These are phyloP conservation scores for Entomobrya proxima DNA, from an alignment of 2,888 invertebrate genomes.

Conservation along the genomic window DNA sequence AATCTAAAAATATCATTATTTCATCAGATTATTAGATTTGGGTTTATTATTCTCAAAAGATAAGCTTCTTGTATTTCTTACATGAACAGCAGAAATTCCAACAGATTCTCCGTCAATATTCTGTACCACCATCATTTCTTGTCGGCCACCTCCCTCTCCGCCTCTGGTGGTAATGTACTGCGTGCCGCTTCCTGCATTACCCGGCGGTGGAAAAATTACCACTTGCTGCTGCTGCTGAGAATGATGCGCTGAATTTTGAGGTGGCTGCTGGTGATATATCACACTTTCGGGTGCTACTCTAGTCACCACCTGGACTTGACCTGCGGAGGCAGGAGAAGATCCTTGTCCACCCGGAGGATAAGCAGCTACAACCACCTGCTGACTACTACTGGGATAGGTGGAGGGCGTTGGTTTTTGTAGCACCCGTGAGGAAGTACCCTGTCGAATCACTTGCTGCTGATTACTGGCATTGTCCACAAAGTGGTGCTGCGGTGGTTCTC, in stretches of 20 bases:
- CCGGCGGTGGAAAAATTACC: conserved; percentile 56
- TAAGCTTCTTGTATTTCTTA: background rate
- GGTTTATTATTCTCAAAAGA: too few relatives aligned
- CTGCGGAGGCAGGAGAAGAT: background rate
- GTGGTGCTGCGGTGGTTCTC: too few relatives aligned
- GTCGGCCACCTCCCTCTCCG: conserved; percentile 22
- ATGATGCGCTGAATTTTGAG: too few relatives aligned
- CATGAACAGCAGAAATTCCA: conserved; percentile 32
- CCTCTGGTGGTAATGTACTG: conserved; percentile 40
- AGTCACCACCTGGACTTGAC: conserved; percentile 44
- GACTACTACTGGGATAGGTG: background rate
- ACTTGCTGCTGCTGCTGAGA: conserved; percentile 48
- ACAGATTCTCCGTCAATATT: conserved; percentile 51
- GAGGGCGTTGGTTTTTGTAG: conserved; percentile 2
- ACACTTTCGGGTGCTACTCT: conserved; percentile 50
- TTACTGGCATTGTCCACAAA: conserved; percentile 32
- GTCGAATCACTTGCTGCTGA: conserved; percentile 52
- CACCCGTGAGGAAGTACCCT: conserved; percentile 12
- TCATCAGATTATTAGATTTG: background rate
- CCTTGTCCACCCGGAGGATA: background rate
- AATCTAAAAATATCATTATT: background rate
- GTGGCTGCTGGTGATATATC: conserved; percentile 58
- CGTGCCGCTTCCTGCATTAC: background rate
- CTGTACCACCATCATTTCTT: conserved; percentile 36
- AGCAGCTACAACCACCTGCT: conserved; percentile 22